Base-by-base conservation (phyloP, 2,888 invertebrate genomes). In the Drosophila lacicola region DNA sequence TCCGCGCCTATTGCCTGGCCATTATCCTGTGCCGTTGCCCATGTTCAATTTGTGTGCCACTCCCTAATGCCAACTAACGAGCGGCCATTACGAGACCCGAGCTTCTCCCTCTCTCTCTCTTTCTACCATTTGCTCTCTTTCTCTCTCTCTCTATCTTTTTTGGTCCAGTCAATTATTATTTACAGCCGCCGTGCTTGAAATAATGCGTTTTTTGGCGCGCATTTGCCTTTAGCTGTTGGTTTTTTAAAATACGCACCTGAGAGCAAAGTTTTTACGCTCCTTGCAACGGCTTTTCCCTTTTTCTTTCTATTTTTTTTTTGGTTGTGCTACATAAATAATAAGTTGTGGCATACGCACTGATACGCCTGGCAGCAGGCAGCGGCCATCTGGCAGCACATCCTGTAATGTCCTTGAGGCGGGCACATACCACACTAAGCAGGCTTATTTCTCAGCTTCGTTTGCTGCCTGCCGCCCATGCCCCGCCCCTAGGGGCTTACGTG, bases 291-390 rank as follows among this genome's bases (percentile, higher is more conserved):
- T 45, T 6, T 11, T 36, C 13, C 2, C 36, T 37, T 33, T 11
- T 10, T 34, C 17, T 21, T 6, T 49, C 13, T 53, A 10, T 41
- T 9, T 14, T 36, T 41, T 19, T 39, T 54, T 19, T 13, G 33
- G 51, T 37, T 74, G 25, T 14, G 66, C 67, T 65, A 79, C 83
- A 86, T 80, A 82, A 86, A 86, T 83, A 81, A 80, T 82, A 80
- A 66, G 69, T 65, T 63, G 41, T 14, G 21, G 11, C 14, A 50
- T 53, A 29, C 60, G 60, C 60, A 60, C 17, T 39, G 53, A 54
- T 55, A 49, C 46, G 55, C 11, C 36, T 2, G 14, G 36, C 21
- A 39, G 36, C 33, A 19, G 19, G 25, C 34, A 13, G 13, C 45
- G 50, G 46, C 60, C 73, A 74, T 39, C 70, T 74, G 74, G 39